A percentile compares a stretch with the other conserved stretches of the same genome.
phyloP scores from a whole-genome alignment of 35 echinoderm and acorn worm species.

The Heliocidaris erythrogramma region DNA sequence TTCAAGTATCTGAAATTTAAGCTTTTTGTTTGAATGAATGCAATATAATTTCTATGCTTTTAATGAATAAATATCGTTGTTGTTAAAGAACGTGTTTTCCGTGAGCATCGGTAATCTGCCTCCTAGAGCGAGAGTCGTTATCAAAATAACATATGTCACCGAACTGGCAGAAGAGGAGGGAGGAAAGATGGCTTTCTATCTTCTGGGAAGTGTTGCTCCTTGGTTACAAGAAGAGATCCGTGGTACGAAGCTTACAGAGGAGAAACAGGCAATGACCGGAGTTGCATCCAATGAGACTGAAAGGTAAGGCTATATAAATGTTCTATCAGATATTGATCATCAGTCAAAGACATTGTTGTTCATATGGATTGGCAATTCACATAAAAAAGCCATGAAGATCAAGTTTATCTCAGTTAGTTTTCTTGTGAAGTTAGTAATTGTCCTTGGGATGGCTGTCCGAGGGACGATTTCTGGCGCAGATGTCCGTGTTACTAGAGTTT shows the following conservation, averaged over 20 bases:
- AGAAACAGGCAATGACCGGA: conserved; percentile 42
- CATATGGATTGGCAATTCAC: conserved; percentile 15
- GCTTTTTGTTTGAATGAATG: too few species aligned
- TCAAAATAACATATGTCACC: conserved; percentile 91
- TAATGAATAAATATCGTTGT: too few species aligned
- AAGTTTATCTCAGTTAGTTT: too few species aligned
- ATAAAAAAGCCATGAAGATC: not conserved
- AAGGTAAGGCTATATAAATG: not conserved
- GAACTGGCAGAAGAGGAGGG: conserved; percentile 78
- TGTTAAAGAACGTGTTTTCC: conserved; percentile 83
- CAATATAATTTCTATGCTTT: too few species aligned
- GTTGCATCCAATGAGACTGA: not conserved
- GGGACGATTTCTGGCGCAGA: too few species aligned
- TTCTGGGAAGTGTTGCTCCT: conserved; percentile 88
- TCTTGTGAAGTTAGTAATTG: too few species aligned
- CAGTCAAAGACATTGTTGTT: too few species aligned
- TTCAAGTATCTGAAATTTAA: too few species aligned
- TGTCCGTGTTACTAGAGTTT: too few species aligned
- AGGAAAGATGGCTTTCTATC: conserved; percentile 70
- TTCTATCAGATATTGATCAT: not conserved
- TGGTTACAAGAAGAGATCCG: conserved; percentile 78
- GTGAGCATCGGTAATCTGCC: conserved; percentile 97
- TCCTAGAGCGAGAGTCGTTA: conserved; percentile 71
- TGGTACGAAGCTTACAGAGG: conserved; percentile 47
- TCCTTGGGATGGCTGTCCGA: too few species aligned